Base-by-base conservation (phyloP, 2,113 vertebrate species). In the Xiphias gladius region DNA sequence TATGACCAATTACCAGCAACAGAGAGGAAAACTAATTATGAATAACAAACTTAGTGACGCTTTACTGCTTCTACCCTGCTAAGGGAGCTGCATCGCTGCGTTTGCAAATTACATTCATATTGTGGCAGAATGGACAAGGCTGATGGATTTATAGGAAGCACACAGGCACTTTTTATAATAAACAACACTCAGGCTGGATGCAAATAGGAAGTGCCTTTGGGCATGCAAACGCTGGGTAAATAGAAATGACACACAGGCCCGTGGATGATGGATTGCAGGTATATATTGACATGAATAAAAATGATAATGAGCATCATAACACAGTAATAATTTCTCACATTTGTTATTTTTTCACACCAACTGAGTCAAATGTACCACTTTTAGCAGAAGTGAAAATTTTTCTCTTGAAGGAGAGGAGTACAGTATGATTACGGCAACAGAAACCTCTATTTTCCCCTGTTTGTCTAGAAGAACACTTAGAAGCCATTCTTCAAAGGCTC, bases 31-130 rank as follows among this genome's bases (percentile, higher is more conserved):
- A 89, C 83, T 86, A 89, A 92, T 91, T 91, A 90, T 68, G 83
- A 93, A 93, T 89, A 73, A 91, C 82, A 94, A 92, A 92, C 91
- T 89, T 90, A 93, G 92, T 43, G 74, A 90, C 16, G 77, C 89
- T 92, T 92, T 92, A 73, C 68, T 86, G 90, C 82, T 30, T 69
- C 57, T 52, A 79, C 76, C 52, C 63, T 81, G 80, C 74, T 84
- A 83, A 80, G 48, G 58, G 80, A 82, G 62, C 82, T 86, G 90
- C 89, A 84, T 91, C 79, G 26, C 77, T 90, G 90, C 86, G 12
- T 88, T 86, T 82, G 88, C 83, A 92, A 94, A 94, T 93, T 92
- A 80, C 84, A 91, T 86, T 93, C 69, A 81, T 61, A 59, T 77
- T 64, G 63, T 73, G 72, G 79, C 82, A 76, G 81, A 86, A 84